Evolutionary conservation across 1,140 invertebrate genomes (phyloP), one percentile per base, ranked within the genome.

Genomic region (Magallana ariakensis): DNA sequence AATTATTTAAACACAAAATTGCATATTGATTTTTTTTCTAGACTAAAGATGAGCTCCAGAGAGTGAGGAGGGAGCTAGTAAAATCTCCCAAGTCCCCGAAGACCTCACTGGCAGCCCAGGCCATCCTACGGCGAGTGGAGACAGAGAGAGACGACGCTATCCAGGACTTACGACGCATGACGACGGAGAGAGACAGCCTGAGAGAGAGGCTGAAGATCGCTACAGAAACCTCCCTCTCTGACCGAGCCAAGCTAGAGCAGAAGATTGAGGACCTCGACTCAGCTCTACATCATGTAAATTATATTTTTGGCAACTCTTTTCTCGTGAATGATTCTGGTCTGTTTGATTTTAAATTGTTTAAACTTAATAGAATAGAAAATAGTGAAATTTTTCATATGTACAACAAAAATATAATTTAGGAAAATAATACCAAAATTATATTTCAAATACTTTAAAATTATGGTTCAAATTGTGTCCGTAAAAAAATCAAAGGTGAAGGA

Each of bases 221-320:
- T 57, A 95, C 95, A 55, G 95, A 96, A 88, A 92, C 95, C 22
- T 95, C 96, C 66, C 93, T 95, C 22, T 92, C 91, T 57, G 96
- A 96, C 83, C 91, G 93, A 87, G 93, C 93, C 56, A 92, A 92
- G 54, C 89, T 95, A 19, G 94, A 95, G 85, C 94, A 95, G 86
- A 91, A 92, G 70, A 91, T 94, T 22, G 93, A 94, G 89, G 94
- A 95, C 85, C 87, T 95, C 19, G 87, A 89, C 57, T 87, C 86
- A 66, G 66, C 82, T 84, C 85, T 84, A 16, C 85, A 85, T 53
- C 58, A 58, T 85, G 84, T 87, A 87, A 85, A 46, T n/a, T 66
- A 60, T 19, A 13, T 81, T 33, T 81, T 81, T 19, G 0, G 19
- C 7, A 46, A 81, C n/a, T 46, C 19, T 19, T 33, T 53, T 81